Conservation (phyloP, 2,888 invertebrate species). For the Spodoptera littoralis region DNA sequence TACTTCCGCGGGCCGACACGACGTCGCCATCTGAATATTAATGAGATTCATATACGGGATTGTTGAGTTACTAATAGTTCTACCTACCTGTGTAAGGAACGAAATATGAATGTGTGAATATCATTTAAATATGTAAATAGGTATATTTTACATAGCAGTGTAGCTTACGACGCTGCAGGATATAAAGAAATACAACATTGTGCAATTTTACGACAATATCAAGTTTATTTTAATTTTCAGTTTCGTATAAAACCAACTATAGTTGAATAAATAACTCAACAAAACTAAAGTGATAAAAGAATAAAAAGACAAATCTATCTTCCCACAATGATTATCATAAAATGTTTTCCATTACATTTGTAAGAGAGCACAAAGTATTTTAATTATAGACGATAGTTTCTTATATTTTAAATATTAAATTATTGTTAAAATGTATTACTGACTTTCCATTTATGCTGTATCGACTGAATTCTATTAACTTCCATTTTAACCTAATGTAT, state of each 20-base stretch:
- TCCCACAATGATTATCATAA: slow-evolving; percentile 32
- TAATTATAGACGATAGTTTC: slow-evolving; percentile 47
- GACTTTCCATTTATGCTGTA: slow-evolving; percentile 65
- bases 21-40: slow-evolving; percentile 40
- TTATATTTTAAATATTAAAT: slow-evolving; percentile 53
- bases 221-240: neutral
- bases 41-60: slow-evolving; percentile 35
- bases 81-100: slow-evolving; percentile 14
- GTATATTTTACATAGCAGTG: no score
- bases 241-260: slow-evolving; percentile 2
- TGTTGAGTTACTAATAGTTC: slow-evolving; percentile 17
- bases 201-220: no score
- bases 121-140: neutral
- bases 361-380: slow-evolving; percentile 64
- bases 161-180: no score
- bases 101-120: slow-evolving; percentile 6
- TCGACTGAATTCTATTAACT: slow-evolving; percentile 73
- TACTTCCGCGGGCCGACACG: slow-evolving; percentile 28
- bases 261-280: neutral
- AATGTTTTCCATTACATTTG: slow-evolving; percentile 55
- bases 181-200: no score
- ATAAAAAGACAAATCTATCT: slow-evolving; percentile 11
- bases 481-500: slow-evolving; percentile 73
- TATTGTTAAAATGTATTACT: slow-evolving; percentile 61
- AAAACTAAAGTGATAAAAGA: neutral